Conservation (phyloP, 2,888 invertebrate species). For the Netelia virgata region DNA sequence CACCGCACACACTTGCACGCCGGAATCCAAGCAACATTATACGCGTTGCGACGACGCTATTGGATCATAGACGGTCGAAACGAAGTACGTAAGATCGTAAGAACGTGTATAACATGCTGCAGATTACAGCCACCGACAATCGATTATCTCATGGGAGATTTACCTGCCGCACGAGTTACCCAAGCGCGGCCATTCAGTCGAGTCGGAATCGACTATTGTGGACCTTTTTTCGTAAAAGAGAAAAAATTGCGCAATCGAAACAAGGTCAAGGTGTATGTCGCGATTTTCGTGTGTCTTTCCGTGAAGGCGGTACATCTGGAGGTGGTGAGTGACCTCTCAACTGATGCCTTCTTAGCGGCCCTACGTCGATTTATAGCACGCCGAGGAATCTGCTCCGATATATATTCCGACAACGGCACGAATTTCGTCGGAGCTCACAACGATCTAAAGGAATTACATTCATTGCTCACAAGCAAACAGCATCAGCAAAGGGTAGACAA, state of each 20-base stretch:
- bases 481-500: not conserved
- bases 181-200: constrained; percentile 70
- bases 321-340: constrained; percentile 74
- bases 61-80: constrained; percentile 64
- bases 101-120: constrained; percentile 37
- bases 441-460: not conserved
- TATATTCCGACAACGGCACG: constrained; percentile 78
- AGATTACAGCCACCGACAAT: constrained; percentile 24
- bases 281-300: constrained; percentile 76
- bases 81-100: constrained; percentile 44
- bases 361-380: constrained; percentile 77
- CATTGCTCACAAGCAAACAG: no score
- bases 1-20: constrained; percentile 56
- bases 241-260: constrained; percentile 59
- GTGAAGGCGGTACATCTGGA: constrained; percentile 79
- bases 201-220: constrained; percentile 73
- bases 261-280: constrained; percentile 63
- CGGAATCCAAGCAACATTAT: constrained; percentile 65
- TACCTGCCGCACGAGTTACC: constrained; percentile 55
- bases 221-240: constrained; percentile 74
- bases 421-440: constrained; percentile 73
- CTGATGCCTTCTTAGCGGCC: constrained; percentile 77
- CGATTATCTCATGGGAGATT: constrained; percentile 23
- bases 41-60: constrained; percentile 48
- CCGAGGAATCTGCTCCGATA: constrained; percentile 71